phyloP scores from a whole-genome alignment of 1,140 invertebrate genomes.

The Danaus plexippus region DNA sequence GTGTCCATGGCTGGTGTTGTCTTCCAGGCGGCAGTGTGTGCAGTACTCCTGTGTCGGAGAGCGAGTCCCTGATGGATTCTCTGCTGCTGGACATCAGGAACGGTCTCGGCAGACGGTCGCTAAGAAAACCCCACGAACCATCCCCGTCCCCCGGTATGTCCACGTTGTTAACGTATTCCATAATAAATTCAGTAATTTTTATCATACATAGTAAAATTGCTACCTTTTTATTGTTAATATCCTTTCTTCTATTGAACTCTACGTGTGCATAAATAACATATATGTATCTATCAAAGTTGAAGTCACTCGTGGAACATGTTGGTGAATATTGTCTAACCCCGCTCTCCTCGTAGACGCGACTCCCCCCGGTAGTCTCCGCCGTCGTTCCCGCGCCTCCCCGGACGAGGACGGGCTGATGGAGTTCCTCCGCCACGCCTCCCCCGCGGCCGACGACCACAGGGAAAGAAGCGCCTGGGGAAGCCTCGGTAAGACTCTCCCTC shows the following conservation, averaged over 20 bases:
- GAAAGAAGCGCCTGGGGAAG: slow-evolving; percentile 90
- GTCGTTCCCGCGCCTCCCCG: slow-evolving; percentile 86
- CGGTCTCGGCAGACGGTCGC: slow-evolving; percentile 68
- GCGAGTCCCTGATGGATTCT: slow-evolving; percentile 82
- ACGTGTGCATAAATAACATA: too few species aligned
- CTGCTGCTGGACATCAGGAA: slow-evolving; percentile 80
- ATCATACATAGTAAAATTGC: too few species aligned
- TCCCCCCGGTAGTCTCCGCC: slow-evolving; percentile 87
- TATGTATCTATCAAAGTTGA: too few species aligned
- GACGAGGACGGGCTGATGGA: slow-evolving; percentile 90
- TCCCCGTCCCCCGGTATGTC: slow-evolving; percentile 78
- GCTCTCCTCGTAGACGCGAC: slow-evolving; percentile 78
- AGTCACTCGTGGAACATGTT: too few species aligned
- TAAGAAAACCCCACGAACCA: slow-evolving; percentile 45
- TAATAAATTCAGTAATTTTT: too few species aligned
- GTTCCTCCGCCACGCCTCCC: slow-evolving; percentile 82
- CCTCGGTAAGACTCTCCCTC: slow-evolving; percentile 73
- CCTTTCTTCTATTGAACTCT: too few species aligned
- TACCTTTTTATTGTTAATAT: too few species aligned
- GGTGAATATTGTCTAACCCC: too few species aligned
- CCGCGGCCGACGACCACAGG: slow-evolving; percentile 79
- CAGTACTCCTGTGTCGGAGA: slow-evolving; percentile 81
- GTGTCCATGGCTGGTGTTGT: too few species aligned
- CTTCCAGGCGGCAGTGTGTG: slow-evolving; percentile 74
- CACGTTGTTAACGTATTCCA: background rate